These are phyloP conservation scores for Corbicula japonica DNA, from an alignment of 2,888 invertebrate species.

Conservation along the genomic window DNA sequence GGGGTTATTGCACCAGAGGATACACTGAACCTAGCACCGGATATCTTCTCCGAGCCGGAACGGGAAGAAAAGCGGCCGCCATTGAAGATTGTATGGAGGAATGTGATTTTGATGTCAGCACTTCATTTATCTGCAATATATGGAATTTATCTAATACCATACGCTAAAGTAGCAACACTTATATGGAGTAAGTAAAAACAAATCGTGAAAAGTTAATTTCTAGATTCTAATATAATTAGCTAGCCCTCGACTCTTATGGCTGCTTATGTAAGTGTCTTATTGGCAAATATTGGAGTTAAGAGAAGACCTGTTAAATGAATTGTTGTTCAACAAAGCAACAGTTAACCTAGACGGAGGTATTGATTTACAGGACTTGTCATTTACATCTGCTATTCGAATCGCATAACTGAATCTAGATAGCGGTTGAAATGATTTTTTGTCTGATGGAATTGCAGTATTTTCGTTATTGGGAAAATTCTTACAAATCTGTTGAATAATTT, in stretches of 20 bases:
- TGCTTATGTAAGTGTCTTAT: neutral
- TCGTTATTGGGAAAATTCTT: too few species aligned
- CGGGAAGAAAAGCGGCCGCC: conserved; percentile 7
- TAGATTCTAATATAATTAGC: neutral
- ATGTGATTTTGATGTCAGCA: conserved; percentile 38
- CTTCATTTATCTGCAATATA: conserved; percentile 28
- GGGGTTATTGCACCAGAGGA: conserved; percentile 5
- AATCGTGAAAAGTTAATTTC: neutral
- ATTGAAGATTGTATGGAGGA: conserved; percentile 40
- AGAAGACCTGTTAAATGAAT: neutral
- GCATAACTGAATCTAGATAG: too few species aligned
- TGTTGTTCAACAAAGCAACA: neutral
- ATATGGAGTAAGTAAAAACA: conserved; percentile 34
- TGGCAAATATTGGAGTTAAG: neutral
- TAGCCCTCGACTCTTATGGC: neutral
- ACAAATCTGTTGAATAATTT: too few species aligned
- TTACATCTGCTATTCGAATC: too few species aligned
- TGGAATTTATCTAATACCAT: conserved; percentile 26
- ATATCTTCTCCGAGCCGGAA: neutral
- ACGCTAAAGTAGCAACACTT: conserved; percentile 19
- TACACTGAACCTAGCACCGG: conserved; percentile 16
- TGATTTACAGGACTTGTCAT: neutral
- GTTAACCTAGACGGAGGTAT: neutral
- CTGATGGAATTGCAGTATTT: too few species aligned
- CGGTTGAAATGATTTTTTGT: too few species aligned